Evolutionary conservation across 2,888 invertebrate species (phyloP), one percentile per base, ranked within the genome.

Genomic region (Nipponacmea schrenckii): DNA sequence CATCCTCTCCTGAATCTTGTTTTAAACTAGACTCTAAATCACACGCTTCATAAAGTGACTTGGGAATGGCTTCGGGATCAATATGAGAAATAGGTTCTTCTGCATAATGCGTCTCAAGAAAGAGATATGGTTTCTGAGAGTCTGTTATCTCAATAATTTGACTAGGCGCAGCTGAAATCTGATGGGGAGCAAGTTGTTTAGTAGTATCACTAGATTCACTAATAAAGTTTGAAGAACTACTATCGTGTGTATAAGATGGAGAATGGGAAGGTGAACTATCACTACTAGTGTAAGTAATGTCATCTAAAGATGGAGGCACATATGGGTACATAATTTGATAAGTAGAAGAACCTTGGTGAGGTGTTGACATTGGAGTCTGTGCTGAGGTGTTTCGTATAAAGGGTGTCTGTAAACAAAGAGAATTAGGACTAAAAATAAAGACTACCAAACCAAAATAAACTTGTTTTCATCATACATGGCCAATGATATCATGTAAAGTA

Each of bases 41-140:
- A 27, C 74, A 71, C 26, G 79, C 79, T 12, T 44, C 62, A 50
- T 79, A 81, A 15, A 74, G 64, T 14, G 69, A 75, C 0, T 74
- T 71, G 0, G 76, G 70, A 2, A 76, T 75, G 14, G 72, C 69
- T 14, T 78, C 77, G 0, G 80, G 78, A 50, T 77, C 65, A 1
- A 79, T 69, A n/a, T 63, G 44, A 5, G 75, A 74, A 56, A 83
- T 50, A 2, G 83, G 80, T 31, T 77, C 77, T 67, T 83, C 83
- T 10, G 73, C 63, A 67, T 83, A 83, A 69, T 80, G 79, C 2
- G 78, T 79, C 69, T 83, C 83, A 27, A 69, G 74, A 26, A 66
- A 70, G 46, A 69, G 50, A 64, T 74, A 79, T 15, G 72, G 63
- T 26, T 44, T 72, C 5, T 62, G 45, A 17, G 68, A 44, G 20